A percentile compares a stretch with the other conserved stretches of the same genome.
These are phyloP conservation scores for Catocala nupta DNA, from an alignment of 2,888 invertebrate species.

Conservation along the genomic window DNA sequence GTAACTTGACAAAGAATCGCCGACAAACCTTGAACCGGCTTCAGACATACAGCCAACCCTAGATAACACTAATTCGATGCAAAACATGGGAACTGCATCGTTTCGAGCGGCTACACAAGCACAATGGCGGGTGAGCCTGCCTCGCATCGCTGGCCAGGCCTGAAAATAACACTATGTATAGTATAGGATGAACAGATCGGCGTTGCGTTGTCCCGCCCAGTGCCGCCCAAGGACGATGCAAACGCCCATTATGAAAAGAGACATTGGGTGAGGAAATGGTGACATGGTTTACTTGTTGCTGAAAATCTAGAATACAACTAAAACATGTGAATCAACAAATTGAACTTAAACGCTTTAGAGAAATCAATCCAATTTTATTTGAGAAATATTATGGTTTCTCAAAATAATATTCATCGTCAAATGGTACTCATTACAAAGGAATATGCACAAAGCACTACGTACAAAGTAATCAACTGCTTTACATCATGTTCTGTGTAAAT, in stretches of 20 bases:
- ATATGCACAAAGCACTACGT: not conserved
- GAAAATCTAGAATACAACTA: constrained; percentile 1
- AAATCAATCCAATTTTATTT: no score
- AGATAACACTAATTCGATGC: constrained; percentile 66
- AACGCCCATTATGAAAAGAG: constrained; percentile 35
- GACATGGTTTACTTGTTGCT: constrained; percentile 4
- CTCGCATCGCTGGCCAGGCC: constrained; percentile 73
- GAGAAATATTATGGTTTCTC: not conserved
- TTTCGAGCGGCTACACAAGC: constrained; percentile 78
- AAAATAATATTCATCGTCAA: constrained; percentile 1
- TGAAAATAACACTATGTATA: constrained; percentile 58
- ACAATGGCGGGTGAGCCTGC: constrained; percentile 83
- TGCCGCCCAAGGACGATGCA: constrained; percentile 51
- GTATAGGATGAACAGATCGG: constrained; percentile 30
- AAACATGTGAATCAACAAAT: no score
- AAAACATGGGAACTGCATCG: constrained; percentile 79
- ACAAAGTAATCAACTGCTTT: constrained; percentile 12
- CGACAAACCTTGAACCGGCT: constrained; percentile 37
- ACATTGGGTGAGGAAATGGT: constrained; percentile 16
- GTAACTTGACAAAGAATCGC: constrained; percentile 22
- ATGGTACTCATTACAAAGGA: not conserved
- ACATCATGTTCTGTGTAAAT: constrained; percentile 14
- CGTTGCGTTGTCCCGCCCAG: constrained; percentile 51
- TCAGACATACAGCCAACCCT: constrained; percentile 49
- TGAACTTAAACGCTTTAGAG: no score